Evolutionary conservation across 2,888 invertebrate genomes (phyloP).

Genomic region (Spodoptera picta): DNA sequence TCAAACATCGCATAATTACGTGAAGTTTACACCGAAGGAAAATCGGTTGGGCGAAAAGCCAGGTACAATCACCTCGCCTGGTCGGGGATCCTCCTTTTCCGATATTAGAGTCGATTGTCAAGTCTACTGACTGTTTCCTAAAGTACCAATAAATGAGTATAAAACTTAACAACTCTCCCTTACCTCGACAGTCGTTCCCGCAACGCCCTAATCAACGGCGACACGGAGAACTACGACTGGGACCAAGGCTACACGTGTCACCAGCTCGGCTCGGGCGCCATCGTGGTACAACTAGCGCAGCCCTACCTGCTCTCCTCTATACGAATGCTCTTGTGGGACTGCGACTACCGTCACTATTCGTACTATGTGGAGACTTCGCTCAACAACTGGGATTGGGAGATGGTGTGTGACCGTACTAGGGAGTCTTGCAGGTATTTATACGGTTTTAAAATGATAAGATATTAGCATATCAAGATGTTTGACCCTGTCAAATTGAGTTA

Average conservation of each 20-base stretch:
- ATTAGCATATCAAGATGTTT: no score
- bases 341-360: conserved; percentile 97
- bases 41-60: no score
- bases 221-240: conserved; percentile 98
- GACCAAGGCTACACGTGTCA: conserved; percentile 99
- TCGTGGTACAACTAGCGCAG: conserved; percentile 98
- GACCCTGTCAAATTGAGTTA: background rate
- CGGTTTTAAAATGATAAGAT: no score
- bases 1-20: no score
- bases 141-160: conserved; percentile 5
- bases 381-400: conserved; percentile 97
- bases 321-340: conserved; percentile 98
- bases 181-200: conserved; percentile 92
- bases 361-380: conserved; percentile 98
- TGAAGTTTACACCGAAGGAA: no score
- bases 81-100: no score
- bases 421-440: conserved; percentile 91
- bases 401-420: conserved; percentile 95
- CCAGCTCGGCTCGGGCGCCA: conserved; percentile 97
- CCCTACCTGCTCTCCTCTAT: conserved; percentile 97
- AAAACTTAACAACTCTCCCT: background rate
- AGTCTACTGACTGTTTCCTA: no score
- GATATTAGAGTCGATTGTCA: no score
- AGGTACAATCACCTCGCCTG: no score
- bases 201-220: conserved; percentile 98